These are phyloP conservation scores for Bos javanicus DNA, from an alignment of 2,113 vertebrate species.

Conservation along the genomic window DNA sequence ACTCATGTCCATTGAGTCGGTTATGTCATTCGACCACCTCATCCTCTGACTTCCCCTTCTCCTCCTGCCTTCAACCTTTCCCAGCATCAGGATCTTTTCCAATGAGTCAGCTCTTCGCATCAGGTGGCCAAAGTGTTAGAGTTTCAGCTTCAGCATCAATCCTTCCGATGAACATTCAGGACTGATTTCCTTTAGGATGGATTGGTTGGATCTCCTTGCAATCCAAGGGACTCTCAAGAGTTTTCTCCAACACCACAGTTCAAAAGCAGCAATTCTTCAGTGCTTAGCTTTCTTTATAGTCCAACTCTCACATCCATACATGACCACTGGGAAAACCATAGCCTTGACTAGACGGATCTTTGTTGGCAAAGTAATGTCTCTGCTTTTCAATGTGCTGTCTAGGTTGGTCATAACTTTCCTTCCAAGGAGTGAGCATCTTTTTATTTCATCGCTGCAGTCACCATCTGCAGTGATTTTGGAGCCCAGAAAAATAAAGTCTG, in stretches of 20 bases:
- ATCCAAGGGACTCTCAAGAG: background rate
- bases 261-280: background rate
- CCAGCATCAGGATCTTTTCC: background rate
- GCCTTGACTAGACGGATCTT: background rate
- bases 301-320: background rate
- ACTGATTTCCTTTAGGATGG: background rate
- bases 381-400: background rate
- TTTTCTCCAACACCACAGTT: background rate
- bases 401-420: background rate
- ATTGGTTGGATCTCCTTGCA: background rate
- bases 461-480: background rate
- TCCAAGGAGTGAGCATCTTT: background rate
- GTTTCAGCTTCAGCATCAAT: background rate
- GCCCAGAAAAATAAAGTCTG: fast-evolving
- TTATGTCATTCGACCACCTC: background rate
- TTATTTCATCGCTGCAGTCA: background rate
- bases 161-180: background rate
- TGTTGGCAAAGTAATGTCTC: background rate
- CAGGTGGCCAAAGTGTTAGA: background rate
- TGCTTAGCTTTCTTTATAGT: background rate
- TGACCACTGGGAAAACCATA: background rate
- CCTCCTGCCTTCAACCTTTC: background rate
- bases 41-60: background rate
- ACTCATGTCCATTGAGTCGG: background rate
- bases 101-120: background rate